These are phyloP conservation scores for Tapirus indicus DNA, from an alignment of 2,797 vertebrate genomes.

Conservation along the genomic window DNA sequence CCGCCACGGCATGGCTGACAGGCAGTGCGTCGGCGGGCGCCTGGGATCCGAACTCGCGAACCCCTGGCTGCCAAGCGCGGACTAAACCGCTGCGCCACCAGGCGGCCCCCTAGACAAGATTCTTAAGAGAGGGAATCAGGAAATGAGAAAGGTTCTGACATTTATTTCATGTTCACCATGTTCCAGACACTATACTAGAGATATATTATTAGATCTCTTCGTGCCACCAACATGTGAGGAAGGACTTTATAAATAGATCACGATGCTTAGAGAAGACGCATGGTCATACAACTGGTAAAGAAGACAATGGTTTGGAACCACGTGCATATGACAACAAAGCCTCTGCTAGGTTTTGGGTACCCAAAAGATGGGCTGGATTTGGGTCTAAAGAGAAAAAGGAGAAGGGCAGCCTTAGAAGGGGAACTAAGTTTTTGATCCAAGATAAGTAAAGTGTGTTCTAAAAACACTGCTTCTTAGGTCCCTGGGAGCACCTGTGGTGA, in stretches of 20 bases:
- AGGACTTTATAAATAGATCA: background rate
- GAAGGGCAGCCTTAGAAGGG: background rate
- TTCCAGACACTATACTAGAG: background rate
- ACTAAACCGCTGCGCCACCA: too few relatives aligned
- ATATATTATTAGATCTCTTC: background rate
- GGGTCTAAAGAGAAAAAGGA: background rate
- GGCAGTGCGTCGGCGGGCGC: too few relatives aligned
- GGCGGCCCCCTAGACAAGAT: conserved; percentile 19
- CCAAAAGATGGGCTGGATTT: background rate
- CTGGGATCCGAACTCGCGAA: too few relatives aligned
- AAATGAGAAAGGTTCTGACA: background rate
- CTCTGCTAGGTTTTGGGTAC: background rate
- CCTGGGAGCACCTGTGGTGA: background rate
- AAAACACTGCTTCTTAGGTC: conserved; percentile 7
- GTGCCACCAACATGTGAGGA: background rate
- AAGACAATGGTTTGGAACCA: background rate
- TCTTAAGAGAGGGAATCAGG: background rate
- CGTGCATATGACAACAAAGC: background rate
- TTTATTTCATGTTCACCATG: background rate
- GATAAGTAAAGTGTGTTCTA: background rate
- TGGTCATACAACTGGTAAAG: background rate
- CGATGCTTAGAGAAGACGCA: background rate
- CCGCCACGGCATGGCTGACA: too few relatives aligned
- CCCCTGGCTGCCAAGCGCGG: too few relatives aligned
- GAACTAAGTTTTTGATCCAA: background rate